Conservation (phyloP, 1,140 invertebrate genomes). For the Luehdorfia chinensis region DNA sequence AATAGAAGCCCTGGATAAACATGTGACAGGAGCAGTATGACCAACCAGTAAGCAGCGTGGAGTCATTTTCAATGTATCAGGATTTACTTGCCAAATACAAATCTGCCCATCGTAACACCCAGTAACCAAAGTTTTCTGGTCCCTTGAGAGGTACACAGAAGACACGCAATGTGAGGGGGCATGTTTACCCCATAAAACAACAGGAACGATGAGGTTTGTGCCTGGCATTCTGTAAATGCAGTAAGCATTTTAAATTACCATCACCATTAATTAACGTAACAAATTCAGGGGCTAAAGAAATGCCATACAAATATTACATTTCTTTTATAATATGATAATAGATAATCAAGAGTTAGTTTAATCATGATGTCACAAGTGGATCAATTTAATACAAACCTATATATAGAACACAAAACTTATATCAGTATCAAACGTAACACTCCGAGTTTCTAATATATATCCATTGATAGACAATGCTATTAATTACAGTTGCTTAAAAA, state of each 20-base stretch:
- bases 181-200: constrained; percentile 97
- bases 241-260: no score
- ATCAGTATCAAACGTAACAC: neutral
- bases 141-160: constrained; percentile 92
- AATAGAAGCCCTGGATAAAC: constrained; percentile 88
- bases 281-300: no score
- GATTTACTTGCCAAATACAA: constrained; percentile 94
- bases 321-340: no score
- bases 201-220: constrained; percentile 95
- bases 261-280: no score
- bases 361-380: neutral
- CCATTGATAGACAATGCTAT: constrained; percentile 1
- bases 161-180: constrained; percentile 98
- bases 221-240: constrained; percentile 88
- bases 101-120: constrained; percentile 99
- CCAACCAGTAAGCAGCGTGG: constrained; percentile 96
- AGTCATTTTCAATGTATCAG: constrained; percentile 92
- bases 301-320: constrained; percentile 14
- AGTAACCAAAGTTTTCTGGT: constrained; percentile 95
- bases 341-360: no score
- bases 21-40: constrained; percentile 95
- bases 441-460: neutral
- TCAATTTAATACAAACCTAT: constrained; percentile 13
- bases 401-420: neutral
- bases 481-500: neutral